phyloP scores from a whole-genome alignment of 2,888 invertebrate species.

The Macrophya alboannulata region DNA sequence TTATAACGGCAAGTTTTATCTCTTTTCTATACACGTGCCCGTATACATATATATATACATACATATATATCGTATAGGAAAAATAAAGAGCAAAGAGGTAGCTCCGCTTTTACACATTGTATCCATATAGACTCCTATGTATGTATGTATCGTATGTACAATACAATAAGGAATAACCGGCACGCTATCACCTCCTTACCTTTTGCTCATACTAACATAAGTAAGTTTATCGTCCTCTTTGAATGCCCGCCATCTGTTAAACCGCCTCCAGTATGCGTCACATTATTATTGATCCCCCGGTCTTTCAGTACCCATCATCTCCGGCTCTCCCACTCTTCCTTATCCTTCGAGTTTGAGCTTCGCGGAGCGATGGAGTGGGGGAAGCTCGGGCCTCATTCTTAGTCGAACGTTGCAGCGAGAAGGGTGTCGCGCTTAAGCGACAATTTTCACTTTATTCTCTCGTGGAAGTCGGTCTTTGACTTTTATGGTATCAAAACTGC shows the following conservation, averaged over 20 bases:
- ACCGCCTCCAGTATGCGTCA: conserved; percentile 5
- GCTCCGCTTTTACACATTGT: not conserved
- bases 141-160: not conserved
- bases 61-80: too few relatives aligned
- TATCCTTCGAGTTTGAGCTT: not conserved
- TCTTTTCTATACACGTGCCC: not conserved
- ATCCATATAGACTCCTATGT: not conserved
- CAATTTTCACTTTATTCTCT: not conserved
- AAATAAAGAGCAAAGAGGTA: not conserved
- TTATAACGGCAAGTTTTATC: conserved; percentile 26
- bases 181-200: conserved; percentile 20
- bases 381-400: conserved; percentile 35
- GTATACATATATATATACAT: not conserved
- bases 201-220: not conserved
- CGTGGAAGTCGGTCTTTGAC: not conserved
- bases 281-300: conserved; percentile 34
- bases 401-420: conserved; percentile 17
- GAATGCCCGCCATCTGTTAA: not conserved
- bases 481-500: not conserved
- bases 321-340: not conserved
- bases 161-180: conserved; percentile 20
- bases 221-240: conserved; percentile 24
- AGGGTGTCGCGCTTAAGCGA: not conserved
- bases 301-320: conserved; percentile 4
- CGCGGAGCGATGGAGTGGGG: conserved; percentile 3